phyloP scores from a whole-genome alignment of 2,113 vertebrate species.

The Oreochromis aureus region DNA sequence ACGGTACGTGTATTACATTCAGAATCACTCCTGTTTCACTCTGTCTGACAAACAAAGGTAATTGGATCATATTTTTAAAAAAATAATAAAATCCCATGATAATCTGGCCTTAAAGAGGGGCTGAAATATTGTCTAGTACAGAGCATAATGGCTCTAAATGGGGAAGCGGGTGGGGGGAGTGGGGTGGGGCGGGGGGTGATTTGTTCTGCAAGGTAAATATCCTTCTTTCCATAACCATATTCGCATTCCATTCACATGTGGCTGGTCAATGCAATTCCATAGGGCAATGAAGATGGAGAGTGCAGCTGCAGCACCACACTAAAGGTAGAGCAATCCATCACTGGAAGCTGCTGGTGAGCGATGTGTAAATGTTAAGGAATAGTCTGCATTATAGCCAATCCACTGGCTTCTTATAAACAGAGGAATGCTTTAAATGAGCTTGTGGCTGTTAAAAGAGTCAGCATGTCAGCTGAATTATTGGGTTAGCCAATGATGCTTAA shows the following conservation, averaged over 20 bases:
- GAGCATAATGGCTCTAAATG: constrained; percentile 29
- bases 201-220: constrained; percentile 45
- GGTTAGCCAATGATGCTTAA: background rate
- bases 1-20: background rate
- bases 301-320: background rate
- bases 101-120: constrained; percentile 2
- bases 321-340: constrained; percentile 21
- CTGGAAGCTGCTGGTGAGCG: background rate
- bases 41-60: constrained; percentile 35
- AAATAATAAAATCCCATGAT: background rate
- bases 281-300: constrained; percentile 42
- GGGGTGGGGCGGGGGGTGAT: background rate
- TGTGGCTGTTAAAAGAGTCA: background rate
- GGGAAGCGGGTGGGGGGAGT: background rate
- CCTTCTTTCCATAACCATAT: constrained; percentile 16
- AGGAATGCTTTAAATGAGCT: background rate
- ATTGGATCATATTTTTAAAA: constrained; percentile 18
- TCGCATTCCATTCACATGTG: constrained; percentile 25
- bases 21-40: constrained; percentile 42
- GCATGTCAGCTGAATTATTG: background rate
- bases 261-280: constrained; percentile 33
- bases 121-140: constrained; percentile 24
- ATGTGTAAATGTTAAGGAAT: background rate
- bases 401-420: background rate
- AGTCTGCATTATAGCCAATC: background rate